Percentiles rank a stretch among this genome's conserved stretches.
Conservation (phyloP, 2,113 vertebrate genomes). For the Blennius ocellaris region DNA sequence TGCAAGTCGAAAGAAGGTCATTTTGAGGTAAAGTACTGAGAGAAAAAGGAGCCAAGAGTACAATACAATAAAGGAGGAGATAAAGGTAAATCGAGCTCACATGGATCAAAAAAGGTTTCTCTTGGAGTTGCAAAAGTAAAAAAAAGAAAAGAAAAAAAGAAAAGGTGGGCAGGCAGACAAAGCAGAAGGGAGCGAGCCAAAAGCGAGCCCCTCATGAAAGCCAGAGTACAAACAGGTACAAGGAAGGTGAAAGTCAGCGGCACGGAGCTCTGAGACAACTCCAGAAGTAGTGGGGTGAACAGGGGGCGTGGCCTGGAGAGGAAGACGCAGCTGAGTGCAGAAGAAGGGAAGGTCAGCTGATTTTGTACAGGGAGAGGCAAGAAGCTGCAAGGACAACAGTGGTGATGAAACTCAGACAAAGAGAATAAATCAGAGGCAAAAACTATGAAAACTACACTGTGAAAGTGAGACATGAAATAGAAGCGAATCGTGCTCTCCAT, state of each 20-base stretch:
- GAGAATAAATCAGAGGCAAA: no score
- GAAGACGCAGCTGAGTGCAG: no score
- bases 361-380: no score
- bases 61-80: slow-evolving; percentile 7
- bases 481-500: no score
- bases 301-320: neutral
- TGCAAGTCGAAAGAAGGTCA: slow-evolving; percentile 12
- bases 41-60: neutral
- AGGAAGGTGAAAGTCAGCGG: neutral
- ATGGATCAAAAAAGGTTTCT: neutral
- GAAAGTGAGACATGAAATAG: no score
- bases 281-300: neutral
- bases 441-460: no score
- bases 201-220: slow-evolving; percentile 3
- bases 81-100: neutral
- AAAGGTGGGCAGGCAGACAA: slow-evolving; percentile 3
- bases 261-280: neutral
- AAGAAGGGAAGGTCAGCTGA: no score
- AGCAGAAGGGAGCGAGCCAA: neutral
- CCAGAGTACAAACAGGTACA: slow-evolving; percentile 9
- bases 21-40: slow-evolving; percentile 21
- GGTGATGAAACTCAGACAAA: no score
- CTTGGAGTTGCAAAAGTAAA: neutral
- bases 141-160: no score
- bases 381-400: no score